Conservation (phyloP, 2,797 vertebrate species). For the Argyrosomus regius region DNA sequence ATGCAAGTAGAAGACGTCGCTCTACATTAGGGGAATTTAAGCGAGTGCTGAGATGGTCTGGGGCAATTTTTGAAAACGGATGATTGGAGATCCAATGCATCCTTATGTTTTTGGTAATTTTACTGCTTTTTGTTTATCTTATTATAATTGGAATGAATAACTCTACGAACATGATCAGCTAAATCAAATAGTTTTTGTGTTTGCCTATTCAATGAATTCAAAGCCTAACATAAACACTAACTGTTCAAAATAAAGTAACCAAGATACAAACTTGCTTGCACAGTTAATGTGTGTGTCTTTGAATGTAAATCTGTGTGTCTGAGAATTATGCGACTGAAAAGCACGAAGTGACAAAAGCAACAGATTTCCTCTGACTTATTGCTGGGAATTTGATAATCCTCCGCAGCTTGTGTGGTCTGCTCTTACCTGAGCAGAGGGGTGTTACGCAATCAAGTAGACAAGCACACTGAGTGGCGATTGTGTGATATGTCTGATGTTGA, state of each 20-base stretch:
- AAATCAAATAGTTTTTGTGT: not conserved
- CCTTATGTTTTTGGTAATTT: not conserved
- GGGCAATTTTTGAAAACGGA: not conserved
- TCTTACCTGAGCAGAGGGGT: slow-evolving; percentile 22
- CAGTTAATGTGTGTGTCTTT: not conserved
- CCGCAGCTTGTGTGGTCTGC: slow-evolving; percentile 65
- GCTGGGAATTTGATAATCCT: slow-evolving; percentile 42
- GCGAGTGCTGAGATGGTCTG: not conserved
- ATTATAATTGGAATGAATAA: not conserved
- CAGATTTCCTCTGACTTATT: slow-evolving; percentile 33
- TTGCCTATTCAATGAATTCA: not conserved
- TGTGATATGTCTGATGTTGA: slow-evolving; percentile 21
- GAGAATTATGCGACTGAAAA: not conserved
- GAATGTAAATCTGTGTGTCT: not conserved
- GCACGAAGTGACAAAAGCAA: slow-evolving; percentile 38
- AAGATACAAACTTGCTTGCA: not conserved
- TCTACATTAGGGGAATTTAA: not conserved
- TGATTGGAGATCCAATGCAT: not conserved
- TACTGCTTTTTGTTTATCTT: not conserved
- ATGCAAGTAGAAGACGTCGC: not conserved
- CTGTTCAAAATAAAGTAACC: slow-evolving; percentile 8
- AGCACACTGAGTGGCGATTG: not conserved
- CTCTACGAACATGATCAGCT: not conserved
- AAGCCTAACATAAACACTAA: not conserved
- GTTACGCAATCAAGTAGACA: slow-evolving; percentile 28